phyloP scores from a whole-genome alignment of 1,140 invertebrate species.

The Heliconius eleuchia region DNA sequence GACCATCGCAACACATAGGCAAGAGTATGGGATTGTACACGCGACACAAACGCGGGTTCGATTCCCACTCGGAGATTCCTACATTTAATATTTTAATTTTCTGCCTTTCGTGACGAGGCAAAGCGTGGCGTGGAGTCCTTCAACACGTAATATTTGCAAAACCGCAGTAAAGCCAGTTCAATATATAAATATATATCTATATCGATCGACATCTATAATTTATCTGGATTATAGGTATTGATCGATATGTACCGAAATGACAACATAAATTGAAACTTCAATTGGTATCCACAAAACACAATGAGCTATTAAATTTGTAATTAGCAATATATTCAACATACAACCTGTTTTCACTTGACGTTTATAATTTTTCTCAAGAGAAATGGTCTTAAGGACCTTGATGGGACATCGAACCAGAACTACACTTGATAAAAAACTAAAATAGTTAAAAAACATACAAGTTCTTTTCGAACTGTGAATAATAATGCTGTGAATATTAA shows the following conservation, averaged over 20 bases:
- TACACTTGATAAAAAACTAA: conserved; percentile 29
- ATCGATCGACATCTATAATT: too few relatives aligned
- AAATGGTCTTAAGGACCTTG: conserved; percentile 69
- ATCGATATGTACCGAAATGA: neutral
- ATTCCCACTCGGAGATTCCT: too few relatives aligned
- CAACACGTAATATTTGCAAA: too few relatives aligned
- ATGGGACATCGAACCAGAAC: conserved; percentile 33
- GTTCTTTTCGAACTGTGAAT: neutral
- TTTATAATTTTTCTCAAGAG: conserved; percentile 60
- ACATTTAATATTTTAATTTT: too few relatives aligned
- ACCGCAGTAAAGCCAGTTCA: too few relatives aligned
- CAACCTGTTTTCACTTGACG: conserved; percentile 46
- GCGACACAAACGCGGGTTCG: too few relatives aligned
- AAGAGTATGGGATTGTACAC: too few relatives aligned
- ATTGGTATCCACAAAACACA: conserved; percentile 1
- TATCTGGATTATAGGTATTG: too few relatives aligned
- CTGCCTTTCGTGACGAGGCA: too few relatives aligned
- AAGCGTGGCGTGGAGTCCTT: too few relatives aligned
- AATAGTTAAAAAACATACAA: conserved; percentile 35
- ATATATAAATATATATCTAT: too few relatives aligned
- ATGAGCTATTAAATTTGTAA: conserved; percentile 9
- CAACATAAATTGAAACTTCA: neutral
- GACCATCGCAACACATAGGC: too few relatives aligned
- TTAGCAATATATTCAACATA: conserved; percentile 29
- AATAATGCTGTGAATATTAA: neutral